These are phyloP conservation scores for Lepidurus packardi DNA, from an alignment of 1,140 invertebrate genomes.

Conservation along the genomic window DNA sequence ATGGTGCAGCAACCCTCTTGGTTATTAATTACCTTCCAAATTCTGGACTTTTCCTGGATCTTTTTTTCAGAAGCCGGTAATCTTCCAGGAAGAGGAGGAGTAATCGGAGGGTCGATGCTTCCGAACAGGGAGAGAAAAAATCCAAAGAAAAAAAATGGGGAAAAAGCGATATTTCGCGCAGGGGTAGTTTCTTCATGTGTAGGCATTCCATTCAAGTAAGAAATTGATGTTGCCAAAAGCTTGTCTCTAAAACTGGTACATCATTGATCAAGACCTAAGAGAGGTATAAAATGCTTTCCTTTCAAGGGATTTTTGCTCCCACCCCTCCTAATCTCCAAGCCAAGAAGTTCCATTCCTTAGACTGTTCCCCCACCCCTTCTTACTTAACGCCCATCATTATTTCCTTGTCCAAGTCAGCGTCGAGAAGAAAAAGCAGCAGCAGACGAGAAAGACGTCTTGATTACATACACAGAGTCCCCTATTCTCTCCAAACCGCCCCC, in stretches of 20 bases:
- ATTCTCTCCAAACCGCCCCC: not conserved
- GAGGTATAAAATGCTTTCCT: not conserved
- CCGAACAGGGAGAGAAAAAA: not conserved
- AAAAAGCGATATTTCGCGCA: not conserved
- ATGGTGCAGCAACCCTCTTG: not conserved
- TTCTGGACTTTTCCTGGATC: not conserved
- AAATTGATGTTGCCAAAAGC: constrained; percentile 22
- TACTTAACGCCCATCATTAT: constrained; percentile 22
- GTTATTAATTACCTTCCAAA: constrained; percentile 1
- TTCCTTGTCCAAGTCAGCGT: constrained; percentile 18
- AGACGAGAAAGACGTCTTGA: not conserved
- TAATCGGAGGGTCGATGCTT: not conserved
- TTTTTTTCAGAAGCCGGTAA: not conserved
- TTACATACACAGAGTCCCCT: not conserved
- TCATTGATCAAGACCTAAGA: not conserved
- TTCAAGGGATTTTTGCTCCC: not conserved
- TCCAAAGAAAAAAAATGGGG: not conserved
- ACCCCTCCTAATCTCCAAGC: not conserved
- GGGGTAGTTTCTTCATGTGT: not conserved
- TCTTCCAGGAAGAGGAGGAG: not conserved
- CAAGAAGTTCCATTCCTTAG: not conserved
- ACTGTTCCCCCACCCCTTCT: not conserved
- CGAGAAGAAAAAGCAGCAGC: not conserved
- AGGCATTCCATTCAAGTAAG: not conserved
- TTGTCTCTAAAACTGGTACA: not conserved